Conservation (phyloP, 2,797 vertebrate genomes). For the Anolis apletophallus region DNA sequence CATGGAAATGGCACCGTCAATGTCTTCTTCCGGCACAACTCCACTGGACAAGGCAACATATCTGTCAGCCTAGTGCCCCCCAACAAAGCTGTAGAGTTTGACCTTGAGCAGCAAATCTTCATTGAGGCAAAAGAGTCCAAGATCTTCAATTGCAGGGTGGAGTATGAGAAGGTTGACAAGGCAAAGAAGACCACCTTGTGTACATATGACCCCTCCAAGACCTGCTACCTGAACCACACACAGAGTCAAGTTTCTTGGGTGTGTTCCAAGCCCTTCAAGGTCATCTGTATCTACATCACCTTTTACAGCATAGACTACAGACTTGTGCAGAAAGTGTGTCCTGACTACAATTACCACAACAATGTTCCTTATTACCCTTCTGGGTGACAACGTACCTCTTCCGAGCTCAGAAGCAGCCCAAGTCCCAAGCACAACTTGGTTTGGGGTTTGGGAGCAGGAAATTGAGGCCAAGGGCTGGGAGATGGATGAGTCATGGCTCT, state of each 20-base stretch:
- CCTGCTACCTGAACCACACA: constrained; percentile 95
- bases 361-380: constrained; percentile 94
- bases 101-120: constrained; percentile 95
- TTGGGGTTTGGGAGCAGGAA: not conserved
- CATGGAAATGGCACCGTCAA: constrained; percentile 97
- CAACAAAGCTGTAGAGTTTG: constrained; percentile 93
- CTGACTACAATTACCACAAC: constrained; percentile 95
- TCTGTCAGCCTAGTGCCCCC: constrained; percentile 97
- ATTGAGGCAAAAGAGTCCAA: constrained; percentile 98
- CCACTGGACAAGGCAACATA: constrained; percentile 96
- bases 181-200: constrained; percentile 94
- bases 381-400: constrained; percentile 79
- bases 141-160: constrained; percentile 97
- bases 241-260: constrained; percentile 96
- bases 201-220: constrained; percentile 94
- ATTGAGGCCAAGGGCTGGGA: not conserved
- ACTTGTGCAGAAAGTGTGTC: constrained; percentile 97
- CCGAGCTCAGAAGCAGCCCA: not conserved
- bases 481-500: not conserved
- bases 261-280: constrained; percentile 96
- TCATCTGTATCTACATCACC: constrained; percentile 97
- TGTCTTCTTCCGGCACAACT: constrained; percentile 97
- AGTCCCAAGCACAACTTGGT: constrained; percentile 36
- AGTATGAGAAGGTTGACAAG: constrained; percentile 95
- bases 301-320: constrained; percentile 98